Conservation (phyloP, 2,888 invertebrate genomes). For the Opisthograptis luteolata region DNA sequence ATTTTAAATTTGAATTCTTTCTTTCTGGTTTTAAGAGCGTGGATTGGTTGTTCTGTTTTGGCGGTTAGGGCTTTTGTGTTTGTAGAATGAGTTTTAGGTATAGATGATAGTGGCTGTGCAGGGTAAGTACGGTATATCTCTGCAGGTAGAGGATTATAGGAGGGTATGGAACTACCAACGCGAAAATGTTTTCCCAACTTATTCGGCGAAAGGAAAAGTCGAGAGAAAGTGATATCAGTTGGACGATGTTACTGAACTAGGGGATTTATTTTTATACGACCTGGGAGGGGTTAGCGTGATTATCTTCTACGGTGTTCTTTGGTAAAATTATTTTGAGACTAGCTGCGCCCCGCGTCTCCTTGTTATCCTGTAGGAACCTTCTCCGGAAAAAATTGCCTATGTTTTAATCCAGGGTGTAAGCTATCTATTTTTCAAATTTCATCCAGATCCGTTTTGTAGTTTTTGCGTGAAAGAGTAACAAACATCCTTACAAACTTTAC, state of each 20-base stretch:
- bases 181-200: conserved; percentile 82
- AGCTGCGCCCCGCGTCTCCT: too few relatives aligned
- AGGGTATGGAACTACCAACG: conserved; percentile 67
- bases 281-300: conserved; percentile 24
- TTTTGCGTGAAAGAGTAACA: too few relatives aligned
- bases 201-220: conserved; percentile 81
- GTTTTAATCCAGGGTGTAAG: too few relatives aligned
- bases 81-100: conserved; percentile 62
- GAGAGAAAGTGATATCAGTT: conserved; percentile 73
- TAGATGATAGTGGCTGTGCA: conserved; percentile 79
- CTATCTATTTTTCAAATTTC: too few relatives aligned
- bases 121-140: conserved; percentile 81
- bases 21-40: rapidly evolving
- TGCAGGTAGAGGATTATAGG: conserved; percentile 81
- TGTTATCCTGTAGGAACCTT: too few relatives aligned
- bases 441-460: too few relatives aligned
- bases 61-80: conserved; percentile 35
- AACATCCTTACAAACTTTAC: too few relatives aligned
- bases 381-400: too few relatives aligned
- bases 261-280: conserved; percentile 36
- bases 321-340: conserved; percentile 27
- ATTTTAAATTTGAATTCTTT: conserved; percentile 41
- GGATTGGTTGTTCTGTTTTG: conserved; percentile 27
- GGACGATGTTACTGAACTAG: conserved; percentile 34
- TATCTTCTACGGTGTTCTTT: conserved; percentile 10